Evolutionary conservation across 2,888 invertebrate species (phyloP).

Genomic region (Mythimna impura): DNA sequence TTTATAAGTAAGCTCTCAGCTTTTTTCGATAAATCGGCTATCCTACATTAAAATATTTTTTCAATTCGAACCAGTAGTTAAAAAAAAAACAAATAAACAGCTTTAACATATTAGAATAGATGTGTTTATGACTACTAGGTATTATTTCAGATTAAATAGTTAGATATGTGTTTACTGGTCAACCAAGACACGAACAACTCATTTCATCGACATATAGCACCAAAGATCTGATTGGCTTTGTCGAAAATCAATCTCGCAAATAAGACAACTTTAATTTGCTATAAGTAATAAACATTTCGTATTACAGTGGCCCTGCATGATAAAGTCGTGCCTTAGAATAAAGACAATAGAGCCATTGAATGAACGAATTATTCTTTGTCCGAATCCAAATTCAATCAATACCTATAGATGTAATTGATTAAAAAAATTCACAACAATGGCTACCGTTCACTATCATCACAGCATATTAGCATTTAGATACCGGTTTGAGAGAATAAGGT

Average conservation of each 20-base stretch:
- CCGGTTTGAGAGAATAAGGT: conserved; percentile 29
- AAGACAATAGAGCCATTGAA: not conserved
- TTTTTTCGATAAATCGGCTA: no score
- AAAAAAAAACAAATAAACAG: no score
- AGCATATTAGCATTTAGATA: conserved; percentile 12
- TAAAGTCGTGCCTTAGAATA: not conserved
- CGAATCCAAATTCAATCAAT: conserved; percentile 29
- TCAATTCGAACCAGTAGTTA: no score
- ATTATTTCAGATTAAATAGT: not conserved
- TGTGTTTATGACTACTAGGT: not conserved
- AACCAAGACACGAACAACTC: not conserved
- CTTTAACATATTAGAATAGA: no score
- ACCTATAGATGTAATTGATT: no score
- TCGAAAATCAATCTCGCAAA: not conserved
- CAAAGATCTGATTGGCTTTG: not conserved
- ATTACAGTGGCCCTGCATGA: not conserved
- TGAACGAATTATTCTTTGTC: conserved; percentile 18
- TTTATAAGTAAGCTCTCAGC: not conserved
- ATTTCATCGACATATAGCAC: not conserved
- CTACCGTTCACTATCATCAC: conserved; percentile 15
- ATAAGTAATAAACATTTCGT: not conserved
- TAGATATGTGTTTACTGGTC: conserved; percentile 6
- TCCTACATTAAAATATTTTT: no score
- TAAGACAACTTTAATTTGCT: not conserved
- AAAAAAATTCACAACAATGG: conserved; percentile 29